These are phyloP conservation scores for Coracopsis vasa DNA, from an alignment of 2,113 vertebrate genomes.

Conservation along the genomic window DNA sequence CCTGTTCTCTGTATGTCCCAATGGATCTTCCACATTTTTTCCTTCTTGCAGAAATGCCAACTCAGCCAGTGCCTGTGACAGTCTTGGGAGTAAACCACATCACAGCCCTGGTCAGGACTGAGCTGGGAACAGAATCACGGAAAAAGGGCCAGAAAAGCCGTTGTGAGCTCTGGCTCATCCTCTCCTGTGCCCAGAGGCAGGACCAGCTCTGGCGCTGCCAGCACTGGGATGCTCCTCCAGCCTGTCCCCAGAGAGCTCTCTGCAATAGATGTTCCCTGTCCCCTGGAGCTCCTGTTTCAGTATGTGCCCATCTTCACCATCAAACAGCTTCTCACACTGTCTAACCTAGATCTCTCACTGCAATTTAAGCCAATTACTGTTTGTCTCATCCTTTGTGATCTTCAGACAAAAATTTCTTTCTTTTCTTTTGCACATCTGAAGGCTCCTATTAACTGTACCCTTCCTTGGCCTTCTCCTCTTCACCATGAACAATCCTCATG, in stretches of 20 bases:
- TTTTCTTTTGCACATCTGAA: neutral
- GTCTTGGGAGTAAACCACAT: neutral
- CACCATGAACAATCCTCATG: neutral
- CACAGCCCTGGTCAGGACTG: too few relatives aligned
- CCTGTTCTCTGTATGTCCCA: neutral
- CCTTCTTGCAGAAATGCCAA: neutral
- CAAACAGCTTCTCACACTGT: neutral
- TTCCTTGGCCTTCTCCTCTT: neutral
- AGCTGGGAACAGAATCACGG: neutral
- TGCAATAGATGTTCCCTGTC: neutral
- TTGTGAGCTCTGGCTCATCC: neutral
- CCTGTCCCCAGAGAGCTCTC: neutral
- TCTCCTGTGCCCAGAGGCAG: fast-evolving
- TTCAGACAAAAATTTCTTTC: neutral
- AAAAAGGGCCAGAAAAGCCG: neutral
- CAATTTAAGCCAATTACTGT: neutral
- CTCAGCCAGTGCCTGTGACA: too few relatives aligned
- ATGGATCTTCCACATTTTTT: neutral
- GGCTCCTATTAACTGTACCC: neutral
- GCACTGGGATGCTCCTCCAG: neutral
- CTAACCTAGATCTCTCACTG: neutral
- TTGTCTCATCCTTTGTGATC: neutral
- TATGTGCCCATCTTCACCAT: neutral
- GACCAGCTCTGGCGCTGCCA: neutral
- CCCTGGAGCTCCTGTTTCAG: neutral